Conservation (phyloP, 2,888 invertebrate species). For the Cryptosula pallasiana region DNA sequence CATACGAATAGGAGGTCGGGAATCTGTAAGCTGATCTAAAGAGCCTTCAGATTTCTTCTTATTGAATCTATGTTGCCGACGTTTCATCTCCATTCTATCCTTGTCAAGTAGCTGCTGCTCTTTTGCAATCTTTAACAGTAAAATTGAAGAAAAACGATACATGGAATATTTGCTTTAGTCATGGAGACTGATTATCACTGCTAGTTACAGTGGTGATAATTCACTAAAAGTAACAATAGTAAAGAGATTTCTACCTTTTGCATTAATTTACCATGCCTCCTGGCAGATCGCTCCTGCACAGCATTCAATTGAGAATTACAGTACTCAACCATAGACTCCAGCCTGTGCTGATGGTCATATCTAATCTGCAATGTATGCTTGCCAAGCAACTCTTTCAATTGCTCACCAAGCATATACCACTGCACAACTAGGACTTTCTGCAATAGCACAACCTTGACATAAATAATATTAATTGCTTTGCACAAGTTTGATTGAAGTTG, state of each 20-base stretch:
- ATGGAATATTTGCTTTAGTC: too few relatives aligned
- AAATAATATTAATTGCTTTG: too few relatives aligned
- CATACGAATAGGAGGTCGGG: not conserved
- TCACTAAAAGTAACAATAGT: not conserved
- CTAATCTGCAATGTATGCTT: not conserved
- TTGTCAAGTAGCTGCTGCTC: conserved; percentile 17
- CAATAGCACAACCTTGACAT: too few relatives aligned
- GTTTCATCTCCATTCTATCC: not conserved
- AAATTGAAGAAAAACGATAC: too few relatives aligned
- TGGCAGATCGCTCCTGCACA: not conserved
- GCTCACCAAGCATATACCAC: not conserved
- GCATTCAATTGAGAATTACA: not conserved
- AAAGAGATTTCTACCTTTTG: too few relatives aligned
- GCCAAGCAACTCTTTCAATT: not conserved
- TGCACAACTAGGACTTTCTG: not conserved
- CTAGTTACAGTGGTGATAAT: too few relatives aligned
- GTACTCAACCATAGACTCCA: not conserved
- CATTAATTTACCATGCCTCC: conserved; percentile 11
- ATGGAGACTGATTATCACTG: too few relatives aligned
- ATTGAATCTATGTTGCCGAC: not conserved
- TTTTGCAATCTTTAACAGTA: conserved; percentile 14
- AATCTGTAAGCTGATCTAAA: not conserved
- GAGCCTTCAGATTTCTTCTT: not conserved
- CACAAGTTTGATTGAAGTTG: too few relatives aligned
- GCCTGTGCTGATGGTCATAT: not conserved